Percentiles rank a stretch among this genome's conserved stretches.
These are phyloP conservation scores for Dilophus febrilis DNA, from an alignment of 2,888 invertebrate species.

Conservation along the genomic window DNA sequence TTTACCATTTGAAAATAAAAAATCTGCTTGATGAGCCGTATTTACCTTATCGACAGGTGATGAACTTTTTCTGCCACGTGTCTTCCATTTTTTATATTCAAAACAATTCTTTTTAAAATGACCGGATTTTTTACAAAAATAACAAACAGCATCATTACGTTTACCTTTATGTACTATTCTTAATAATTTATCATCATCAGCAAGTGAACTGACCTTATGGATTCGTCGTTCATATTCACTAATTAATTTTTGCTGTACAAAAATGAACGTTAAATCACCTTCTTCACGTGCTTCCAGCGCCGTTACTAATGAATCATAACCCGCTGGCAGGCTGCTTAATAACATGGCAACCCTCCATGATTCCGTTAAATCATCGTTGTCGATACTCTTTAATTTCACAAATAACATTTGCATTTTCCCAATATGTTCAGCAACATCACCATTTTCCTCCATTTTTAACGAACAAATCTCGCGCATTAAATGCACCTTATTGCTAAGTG, in stretches of 20 bases:
- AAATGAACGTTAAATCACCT: too few relatives aligned
- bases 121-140: constrained; percentile 9
- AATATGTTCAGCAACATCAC: too few relatives aligned
- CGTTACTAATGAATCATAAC: constrained; percentile 9
- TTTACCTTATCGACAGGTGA: constrained; percentile 4
- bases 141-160: constrained; percentile 5
- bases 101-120: constrained; percentile 9
- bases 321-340: constrained; percentile 7
- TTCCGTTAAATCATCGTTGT: too few relatives aligned
- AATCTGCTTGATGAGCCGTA: constrained; percentile 3
- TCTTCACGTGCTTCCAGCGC: constrained; percentile 9
- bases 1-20: constrained; percentile 6
- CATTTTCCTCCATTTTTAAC: too few relatives aligned
- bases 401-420: too few relatives aligned
- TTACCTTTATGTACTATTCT: neutral
- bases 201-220: too few relatives aligned
- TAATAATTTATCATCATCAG: neutral
- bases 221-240: constrained; percentile 9
- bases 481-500: too few relatives aligned
- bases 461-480: neutral
- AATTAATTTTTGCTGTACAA: constrained; percentile 3
- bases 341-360: too few relatives aligned
- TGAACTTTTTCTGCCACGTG: constrained; percentile 1
- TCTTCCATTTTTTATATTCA: constrained; percentile 8
- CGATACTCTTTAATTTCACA: too few relatives aligned